A percentile compares a stretch with the other conserved stretches of the same genome.
Conservation (phyloP, 2,797 vertebrate species). For the Myotis pilosus region DNA sequence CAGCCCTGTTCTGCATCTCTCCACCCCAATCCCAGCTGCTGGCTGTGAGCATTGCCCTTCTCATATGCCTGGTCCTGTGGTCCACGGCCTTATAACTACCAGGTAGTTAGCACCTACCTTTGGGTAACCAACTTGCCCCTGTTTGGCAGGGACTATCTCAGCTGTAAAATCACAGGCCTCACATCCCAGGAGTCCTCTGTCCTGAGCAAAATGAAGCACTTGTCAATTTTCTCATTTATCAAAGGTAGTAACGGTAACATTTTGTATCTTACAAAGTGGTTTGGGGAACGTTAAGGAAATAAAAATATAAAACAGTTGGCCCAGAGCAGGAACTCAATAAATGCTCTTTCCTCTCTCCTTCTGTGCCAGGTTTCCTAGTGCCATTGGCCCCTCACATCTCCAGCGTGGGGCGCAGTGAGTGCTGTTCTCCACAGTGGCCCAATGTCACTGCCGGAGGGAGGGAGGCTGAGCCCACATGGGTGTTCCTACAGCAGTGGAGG, state of each 20-base stretch:
- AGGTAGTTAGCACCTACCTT: neutral
- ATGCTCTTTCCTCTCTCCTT: neutral
- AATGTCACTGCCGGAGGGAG: accelerated
- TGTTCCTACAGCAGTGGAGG: neutral
- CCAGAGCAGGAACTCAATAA: neutral
- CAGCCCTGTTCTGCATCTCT: neutral
- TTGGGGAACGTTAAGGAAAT: neutral
- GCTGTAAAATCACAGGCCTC: neutral
- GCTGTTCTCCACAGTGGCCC: accelerated
- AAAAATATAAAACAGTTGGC: neutral
- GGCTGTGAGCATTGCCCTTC: neutral
- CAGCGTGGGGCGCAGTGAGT: accelerated
- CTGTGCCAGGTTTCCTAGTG: neutral
- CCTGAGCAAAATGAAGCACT: neutral
- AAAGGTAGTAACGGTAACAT: neutral
- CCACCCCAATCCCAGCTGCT: neutral
- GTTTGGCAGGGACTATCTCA: neutral
- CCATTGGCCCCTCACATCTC: neutral
- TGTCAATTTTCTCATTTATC: neutral
- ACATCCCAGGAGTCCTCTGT: neutral
- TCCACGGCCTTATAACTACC: neutral
- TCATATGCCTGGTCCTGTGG: neutral
- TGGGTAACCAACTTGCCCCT: neutral
- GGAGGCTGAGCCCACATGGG: neutral
- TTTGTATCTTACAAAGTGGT: neutral